phyloP scores from a whole-genome alignment of 2,888 invertebrate species.

The Caenorhabditis japonica region DNA sequence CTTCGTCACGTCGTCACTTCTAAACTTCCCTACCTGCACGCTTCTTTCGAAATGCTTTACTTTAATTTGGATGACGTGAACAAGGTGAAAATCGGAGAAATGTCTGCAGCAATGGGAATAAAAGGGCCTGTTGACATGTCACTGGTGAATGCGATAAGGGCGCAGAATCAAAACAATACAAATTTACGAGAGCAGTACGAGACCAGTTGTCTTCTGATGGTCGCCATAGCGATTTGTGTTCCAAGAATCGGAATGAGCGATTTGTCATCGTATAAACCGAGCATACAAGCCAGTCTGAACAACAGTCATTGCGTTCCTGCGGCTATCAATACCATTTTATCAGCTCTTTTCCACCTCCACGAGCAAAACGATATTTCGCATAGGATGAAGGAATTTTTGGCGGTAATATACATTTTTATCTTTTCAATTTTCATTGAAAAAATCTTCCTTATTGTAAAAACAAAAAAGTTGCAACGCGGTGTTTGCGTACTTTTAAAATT shows the following conservation, averaged over 20 bases:
- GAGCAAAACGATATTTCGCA: conserved; percentile 96
- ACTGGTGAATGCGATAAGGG: conserved; percentile 88
- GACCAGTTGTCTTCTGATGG: conserved; percentile 94
- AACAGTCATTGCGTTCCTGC: conserved; percentile 98
- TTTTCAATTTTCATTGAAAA: neutral
- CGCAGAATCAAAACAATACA: conserved; percentile 81
- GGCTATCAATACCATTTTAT: conserved; percentile 94
- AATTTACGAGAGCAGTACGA: conserved; percentile 72
- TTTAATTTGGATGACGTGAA: conserved; percentile 61
- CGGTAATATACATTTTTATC: conserved; percentile 80
- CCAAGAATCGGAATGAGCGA: conserved; percentile 93
- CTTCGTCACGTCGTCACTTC: conserved; percentile 85
- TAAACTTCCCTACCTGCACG: conserved; percentile 94
- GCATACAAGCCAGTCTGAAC: conserved; percentile 80
- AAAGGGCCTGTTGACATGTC: conserved; percentile 95
- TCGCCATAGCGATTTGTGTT: conserved; percentile 96
- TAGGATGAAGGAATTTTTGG: conserved; percentile 93
- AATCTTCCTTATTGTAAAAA: too few species aligned
- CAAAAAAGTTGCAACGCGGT: too few species aligned
- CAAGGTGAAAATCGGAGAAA: conserved; percentile 81
- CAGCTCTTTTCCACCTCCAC: conserved; percentile 94
- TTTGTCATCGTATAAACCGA: conserved; percentile 81
- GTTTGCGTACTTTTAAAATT: too few species aligned
- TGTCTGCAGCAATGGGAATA: conserved; percentile 96
- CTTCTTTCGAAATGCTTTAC: conserved; percentile 84